Evolutionary conservation across 2,888 invertebrate genomes (phyloP).

Genomic region (Pyrrhia umbra): DNA sequence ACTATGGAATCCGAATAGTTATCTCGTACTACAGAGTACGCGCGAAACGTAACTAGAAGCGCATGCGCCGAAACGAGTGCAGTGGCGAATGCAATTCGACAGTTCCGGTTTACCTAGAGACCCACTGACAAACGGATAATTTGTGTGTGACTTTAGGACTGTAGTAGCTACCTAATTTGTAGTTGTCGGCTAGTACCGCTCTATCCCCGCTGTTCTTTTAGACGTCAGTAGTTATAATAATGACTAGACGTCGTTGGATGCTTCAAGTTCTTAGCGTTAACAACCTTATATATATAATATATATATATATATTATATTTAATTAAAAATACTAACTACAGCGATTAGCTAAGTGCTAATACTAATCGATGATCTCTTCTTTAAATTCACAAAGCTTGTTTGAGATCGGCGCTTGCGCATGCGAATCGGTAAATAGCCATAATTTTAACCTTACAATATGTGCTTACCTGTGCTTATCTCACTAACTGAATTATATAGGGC

Average conservation of each 20-base stretch:
- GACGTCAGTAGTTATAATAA: background rate
- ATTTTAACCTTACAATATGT: slow-evolving; percentile 31
- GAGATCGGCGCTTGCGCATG: background rate
- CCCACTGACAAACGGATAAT: slow-evolving; percentile 19
- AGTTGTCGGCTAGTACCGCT: background rate
- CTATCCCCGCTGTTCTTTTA: background rate
- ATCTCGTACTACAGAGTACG: background rate
- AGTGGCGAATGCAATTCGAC: slow-evolving; percentile 17
- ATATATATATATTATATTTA: too few relatives aligned
- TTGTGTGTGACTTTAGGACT: slow-evolving; percentile 18
- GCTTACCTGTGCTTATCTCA: slow-evolving; percentile 49
- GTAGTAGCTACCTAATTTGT: slow-evolving; percentile 28
- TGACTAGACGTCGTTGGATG: background rate
- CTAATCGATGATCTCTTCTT: too few relatives aligned
- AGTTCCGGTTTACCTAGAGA: slow-evolving; percentile 36
- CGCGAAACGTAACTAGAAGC: background rate
- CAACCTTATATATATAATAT: too few relatives aligned
- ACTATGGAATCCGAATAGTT: background rate
- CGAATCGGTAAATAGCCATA: slow-evolving; percentile 35
- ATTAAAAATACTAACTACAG: too few relatives aligned
- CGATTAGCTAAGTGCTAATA: too few relatives aligned
- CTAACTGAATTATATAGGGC: slow-evolving; percentile 23
- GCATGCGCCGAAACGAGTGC: slow-evolving; percentile 17
- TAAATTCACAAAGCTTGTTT: background rate
- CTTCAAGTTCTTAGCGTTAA: too few relatives aligned